These are phyloP conservation scores for Tachina fera DNA, from an alignment of 2,888 invertebrate species.

Conservation along the genomic window DNA sequence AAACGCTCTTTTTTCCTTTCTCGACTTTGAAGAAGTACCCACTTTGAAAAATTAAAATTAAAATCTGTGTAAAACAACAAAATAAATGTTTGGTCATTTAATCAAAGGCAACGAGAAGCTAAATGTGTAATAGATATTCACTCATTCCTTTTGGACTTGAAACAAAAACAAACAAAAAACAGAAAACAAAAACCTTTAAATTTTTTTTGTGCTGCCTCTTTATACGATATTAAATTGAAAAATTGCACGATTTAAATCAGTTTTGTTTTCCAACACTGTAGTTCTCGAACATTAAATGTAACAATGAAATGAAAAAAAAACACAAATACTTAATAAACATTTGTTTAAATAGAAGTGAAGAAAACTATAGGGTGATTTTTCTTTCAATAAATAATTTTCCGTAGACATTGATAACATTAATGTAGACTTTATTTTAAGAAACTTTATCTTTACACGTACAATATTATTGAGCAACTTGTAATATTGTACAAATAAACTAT, in stretches of 20 bases:
- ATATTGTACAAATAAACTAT: too few relatives aligned
- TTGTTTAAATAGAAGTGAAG: not conserved
- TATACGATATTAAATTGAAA: constrained; percentile 38
- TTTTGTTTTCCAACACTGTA: not conserved
- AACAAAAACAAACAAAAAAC: not conserved
- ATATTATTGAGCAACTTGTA: too few relatives aligned
- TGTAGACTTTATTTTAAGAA: too few relatives aligned
- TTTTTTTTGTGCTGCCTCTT: constrained; percentile 10
- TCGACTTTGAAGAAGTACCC: not conserved
- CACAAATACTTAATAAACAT: not conserved
- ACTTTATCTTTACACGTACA: too few relatives aligned
- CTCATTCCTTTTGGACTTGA: constrained; percentile 1
- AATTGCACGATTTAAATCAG: constrained; percentile 41
- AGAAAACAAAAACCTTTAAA: too few relatives aligned
- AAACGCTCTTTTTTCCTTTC: not conserved
- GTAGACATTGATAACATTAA: too few relatives aligned
- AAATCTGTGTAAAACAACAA: constrained; percentile 29
- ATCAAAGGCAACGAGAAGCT: constrained; percentile 19
- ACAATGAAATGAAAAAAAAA: not conserved
- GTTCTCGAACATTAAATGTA: not conserved
- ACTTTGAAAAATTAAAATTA: constrained; percentile 25
- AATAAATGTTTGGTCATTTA: constrained; percentile 36
- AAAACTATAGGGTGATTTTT: constrained; percentile 3
- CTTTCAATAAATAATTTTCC: too few relatives aligned
- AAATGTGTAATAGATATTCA: constrained; percentile 44